These are phyloP conservation scores for Linnaemya tessellans DNA, from an alignment of 2,888 invertebrate species.

Conservation along the genomic window DNA sequence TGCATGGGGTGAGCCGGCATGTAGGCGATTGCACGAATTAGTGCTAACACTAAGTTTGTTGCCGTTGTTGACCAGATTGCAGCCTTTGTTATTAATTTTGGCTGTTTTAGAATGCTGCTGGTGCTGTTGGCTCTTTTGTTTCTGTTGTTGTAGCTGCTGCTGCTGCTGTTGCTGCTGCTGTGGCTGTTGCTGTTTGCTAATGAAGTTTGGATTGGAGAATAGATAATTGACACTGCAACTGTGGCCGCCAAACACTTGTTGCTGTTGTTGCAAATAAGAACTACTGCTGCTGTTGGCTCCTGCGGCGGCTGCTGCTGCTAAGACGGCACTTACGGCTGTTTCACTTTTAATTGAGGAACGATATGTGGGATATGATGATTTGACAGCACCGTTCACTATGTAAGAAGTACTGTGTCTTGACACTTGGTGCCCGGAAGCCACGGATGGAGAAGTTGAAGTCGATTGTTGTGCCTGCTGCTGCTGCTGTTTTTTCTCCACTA, in stretches of 20 bases:
- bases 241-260: constrained; percentile 51
- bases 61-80: constrained; percentile 80
- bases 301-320: constrained; percentile 69
- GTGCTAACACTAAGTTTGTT: constrained; percentile 79
- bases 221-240: constrained; percentile 71
- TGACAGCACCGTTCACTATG: constrained; percentile 81
- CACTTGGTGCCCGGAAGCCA: constrained; percentile 75
- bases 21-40: constrained; percentile 79
- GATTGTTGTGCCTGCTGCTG: constrained; percentile 73
- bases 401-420: constrained; percentile 72
- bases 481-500: constrained; percentile 81
- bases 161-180: constrained; percentile 74
- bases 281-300: constrained; percentile 69
- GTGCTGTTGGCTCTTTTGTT: constrained; percentile 75
- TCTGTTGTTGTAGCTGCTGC: constrained; percentile 62
- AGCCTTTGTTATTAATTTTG: constrained; percentile 82
- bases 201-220: constrained; percentile 31
- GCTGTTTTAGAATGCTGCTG: constrained; percentile 76
- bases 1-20: constrained; percentile 76
- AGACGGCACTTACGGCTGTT: constrained; percentile 75
- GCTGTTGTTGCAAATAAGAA: constrained; percentile 58
- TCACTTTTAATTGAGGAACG: constrained; percentile 82
- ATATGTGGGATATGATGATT: constrained; percentile 81
- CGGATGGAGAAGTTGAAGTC: constrained; percentile 73
- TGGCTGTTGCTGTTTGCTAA: constrained; percentile 39